Conservation (phyloP, 1,140 invertebrate species). For the Panulirus ornatus region DNA sequence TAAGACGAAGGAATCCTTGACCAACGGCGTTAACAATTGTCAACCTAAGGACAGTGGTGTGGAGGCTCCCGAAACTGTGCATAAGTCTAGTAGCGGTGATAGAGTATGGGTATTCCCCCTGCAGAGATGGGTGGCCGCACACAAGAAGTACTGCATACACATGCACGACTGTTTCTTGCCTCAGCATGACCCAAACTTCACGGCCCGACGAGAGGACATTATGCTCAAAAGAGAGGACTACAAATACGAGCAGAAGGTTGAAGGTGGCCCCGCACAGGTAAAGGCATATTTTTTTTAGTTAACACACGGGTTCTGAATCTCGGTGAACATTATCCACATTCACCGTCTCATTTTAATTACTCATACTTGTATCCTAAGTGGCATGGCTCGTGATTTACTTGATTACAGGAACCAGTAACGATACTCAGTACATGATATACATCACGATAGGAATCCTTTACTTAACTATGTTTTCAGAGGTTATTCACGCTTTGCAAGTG, state of each 20-base stretch:
- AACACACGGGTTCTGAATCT: too few species aligned
- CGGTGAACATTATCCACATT: too few species aligned
- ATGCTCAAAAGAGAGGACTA: conserved; percentile 78
- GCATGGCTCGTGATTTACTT: too few species aligned
- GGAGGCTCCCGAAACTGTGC: conserved; percentile 1
- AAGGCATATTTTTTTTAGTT: too few species aligned
- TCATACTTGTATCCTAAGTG: too few species aligned
- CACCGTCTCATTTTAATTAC: too few species aligned
- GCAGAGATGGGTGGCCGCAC: conserved; percentile 79
- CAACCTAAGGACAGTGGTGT: background rate
- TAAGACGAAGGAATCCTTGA: background rate
- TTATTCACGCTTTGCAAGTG: too few species aligned
- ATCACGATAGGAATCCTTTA: too few species aligned
- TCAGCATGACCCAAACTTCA: conserved; percentile 78
- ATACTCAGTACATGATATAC: too few species aligned
- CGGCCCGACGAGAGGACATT: conserved; percentile 78
- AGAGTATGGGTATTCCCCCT: conserved; percentile 78
- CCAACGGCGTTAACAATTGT: background rate
- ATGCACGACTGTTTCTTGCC: conserved; percentile 79
- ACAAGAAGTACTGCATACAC: conserved; percentile 78
- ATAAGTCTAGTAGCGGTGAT: conserved; percentile 15
- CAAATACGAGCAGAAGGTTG: conserved; percentile 77
- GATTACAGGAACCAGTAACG: too few species aligned
- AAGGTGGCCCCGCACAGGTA: conserved; percentile 79
- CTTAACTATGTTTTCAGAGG: too few species aligned